A percentile compares a stretch with the other conserved stretches of the same genome.
Conservation (phyloP, 2,113 vertebrate species). For the Gambusia holbrooki region DNA sequence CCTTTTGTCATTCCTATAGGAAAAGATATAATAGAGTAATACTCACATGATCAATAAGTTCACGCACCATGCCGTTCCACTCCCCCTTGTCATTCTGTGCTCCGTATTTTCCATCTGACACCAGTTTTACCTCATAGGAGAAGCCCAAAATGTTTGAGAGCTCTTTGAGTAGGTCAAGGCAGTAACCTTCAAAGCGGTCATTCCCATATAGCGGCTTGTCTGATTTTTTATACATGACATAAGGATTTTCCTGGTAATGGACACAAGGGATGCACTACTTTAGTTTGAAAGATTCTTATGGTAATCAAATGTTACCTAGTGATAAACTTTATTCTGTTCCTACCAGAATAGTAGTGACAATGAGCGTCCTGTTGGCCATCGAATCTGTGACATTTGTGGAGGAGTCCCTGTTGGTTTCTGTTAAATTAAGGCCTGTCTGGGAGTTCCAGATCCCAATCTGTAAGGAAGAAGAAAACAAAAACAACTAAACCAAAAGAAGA, state of each 20-base stretch:
- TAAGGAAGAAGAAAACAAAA: conserved; percentile 9
- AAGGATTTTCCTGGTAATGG: conserved; percentile 90
- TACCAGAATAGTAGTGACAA: conserved; percentile 96
- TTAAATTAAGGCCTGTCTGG: conserved; percentile 95
- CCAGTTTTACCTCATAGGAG: conserved; percentile 94
- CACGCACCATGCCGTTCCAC: conserved; percentile 99
- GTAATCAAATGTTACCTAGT: neutral
- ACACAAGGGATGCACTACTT: conserved; percentile 5
- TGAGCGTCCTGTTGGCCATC: conserved; percentile 92
- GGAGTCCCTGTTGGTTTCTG: conserved; percentile 87
- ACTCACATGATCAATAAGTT: conserved; percentile 97
- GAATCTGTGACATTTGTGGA: conserved; percentile 90
- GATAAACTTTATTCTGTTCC: neutral
- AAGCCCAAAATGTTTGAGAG: conserved; percentile 96
- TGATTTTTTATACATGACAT: conserved; percentile 98
- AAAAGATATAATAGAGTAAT: neutral
- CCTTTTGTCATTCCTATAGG: neutral
- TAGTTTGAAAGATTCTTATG: neutral
- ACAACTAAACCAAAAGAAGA: conserved; percentile 10
- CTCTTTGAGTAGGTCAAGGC: conserved; percentile 95
- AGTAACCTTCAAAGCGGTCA: conserved; percentile 98
- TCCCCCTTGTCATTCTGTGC: conserved; percentile 98
- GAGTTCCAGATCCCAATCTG: conserved; percentile 98
- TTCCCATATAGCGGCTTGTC: conserved; percentile 97
- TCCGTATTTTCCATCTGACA: conserved; percentile 97